Evolutionary conservation across 2,113 vertebrate species (phyloP).

Genomic region (Rhinolophus sinicus): DNA sequence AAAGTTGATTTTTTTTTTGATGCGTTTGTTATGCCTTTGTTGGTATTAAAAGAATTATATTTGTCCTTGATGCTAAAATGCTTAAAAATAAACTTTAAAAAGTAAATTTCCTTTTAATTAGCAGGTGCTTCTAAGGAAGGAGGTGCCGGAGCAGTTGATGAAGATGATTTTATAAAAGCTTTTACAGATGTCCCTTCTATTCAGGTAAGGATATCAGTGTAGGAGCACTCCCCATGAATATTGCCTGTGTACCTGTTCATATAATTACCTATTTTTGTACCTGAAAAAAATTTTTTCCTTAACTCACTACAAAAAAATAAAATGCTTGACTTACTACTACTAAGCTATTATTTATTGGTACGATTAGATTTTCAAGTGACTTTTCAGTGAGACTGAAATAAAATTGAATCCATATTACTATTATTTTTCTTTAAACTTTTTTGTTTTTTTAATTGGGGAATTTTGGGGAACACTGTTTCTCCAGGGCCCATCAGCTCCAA

Average conservation of each 20-base stretch:
- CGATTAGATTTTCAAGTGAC: conserved; percentile 6
- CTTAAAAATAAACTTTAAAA: conserved; percentile 39
- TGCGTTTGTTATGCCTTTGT: neutral
- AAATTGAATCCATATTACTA: neutral
- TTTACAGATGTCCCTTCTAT: conserved; percentile 96
- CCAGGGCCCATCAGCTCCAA: too few relatives aligned
- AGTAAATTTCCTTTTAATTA: conserved; percentile 44
- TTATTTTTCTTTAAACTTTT: too few relatives aligned
- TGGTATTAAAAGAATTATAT: neutral
- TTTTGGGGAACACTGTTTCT: too few relatives aligned
- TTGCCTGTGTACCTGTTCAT: neutral
- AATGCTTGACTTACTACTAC: neutral
- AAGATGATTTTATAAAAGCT: conserved; percentile 96
- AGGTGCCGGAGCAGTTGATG: conserved; percentile 93
- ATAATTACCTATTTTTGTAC: neutral
- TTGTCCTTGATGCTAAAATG: conserved; percentile 36
- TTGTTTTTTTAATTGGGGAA: too few relatives aligned
- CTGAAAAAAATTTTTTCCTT: conserved; percentile 1
- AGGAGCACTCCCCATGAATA: neutral
- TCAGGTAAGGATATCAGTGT: conserved; percentile 86
- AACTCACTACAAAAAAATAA: conserved; percentile 7
- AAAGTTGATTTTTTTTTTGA: conserved; percentile 3
- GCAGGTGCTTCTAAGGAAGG: conserved; percentile 93
- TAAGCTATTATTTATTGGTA: neutral
- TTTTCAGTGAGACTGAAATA: conserved; percentile 20